Evolutionary conservation across 2,888 invertebrate genomes (phyloP), one percentile per base, ranked within the genome.

Genomic region (Hoplodrina ambigua): DNA sequence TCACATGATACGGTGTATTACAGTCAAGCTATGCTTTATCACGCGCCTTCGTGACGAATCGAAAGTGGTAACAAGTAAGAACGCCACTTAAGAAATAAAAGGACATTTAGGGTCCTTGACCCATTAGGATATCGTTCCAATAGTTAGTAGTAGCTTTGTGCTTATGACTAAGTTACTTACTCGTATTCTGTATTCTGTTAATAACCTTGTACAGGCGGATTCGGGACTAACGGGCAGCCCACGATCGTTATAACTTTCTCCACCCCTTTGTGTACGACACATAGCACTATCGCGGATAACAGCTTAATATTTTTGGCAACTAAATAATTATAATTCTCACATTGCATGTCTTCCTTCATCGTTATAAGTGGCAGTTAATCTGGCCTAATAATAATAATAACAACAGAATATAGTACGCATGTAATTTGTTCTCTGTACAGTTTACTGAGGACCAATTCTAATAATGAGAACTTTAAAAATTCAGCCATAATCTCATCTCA

Each of bases 1-100:
- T 69, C 72, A 66, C 71, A 72, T 74, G 84, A 78, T 69, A 81
- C 58, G 61, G 30, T 55, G 56, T 69, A 65, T 69, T 69, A 73
- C 33, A 74, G 65, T 46, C 60, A 55, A 70, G 58, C 56, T 44
- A 56, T 65, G 62, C 62, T 54, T 75, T 58, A 78, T 81, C 66
- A 72, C 62, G 61, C 64, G 73, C 68, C 62, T 76, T 82, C 64
- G 73, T 82, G 83, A 70, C 69, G 13, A 61, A 72, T 68, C n/a
- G 30, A 67, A 70, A 62, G 66, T 72, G 65, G 69, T 66, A 62
- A 62, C 57, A 49, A 71, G 62, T 60, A 65, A 67, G 33, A 55
- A 60, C 56, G n/a, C 33, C 30, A 58, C 53, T 72, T 33, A 58
- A 65, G 44, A 56, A 66, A 52, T 69, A 60, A 56, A 52, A 73